These are phyloP conservation scores for Hedychridium roseum DNA, from an alignment of 2,888 invertebrate species.

Conservation along the genomic window DNA sequence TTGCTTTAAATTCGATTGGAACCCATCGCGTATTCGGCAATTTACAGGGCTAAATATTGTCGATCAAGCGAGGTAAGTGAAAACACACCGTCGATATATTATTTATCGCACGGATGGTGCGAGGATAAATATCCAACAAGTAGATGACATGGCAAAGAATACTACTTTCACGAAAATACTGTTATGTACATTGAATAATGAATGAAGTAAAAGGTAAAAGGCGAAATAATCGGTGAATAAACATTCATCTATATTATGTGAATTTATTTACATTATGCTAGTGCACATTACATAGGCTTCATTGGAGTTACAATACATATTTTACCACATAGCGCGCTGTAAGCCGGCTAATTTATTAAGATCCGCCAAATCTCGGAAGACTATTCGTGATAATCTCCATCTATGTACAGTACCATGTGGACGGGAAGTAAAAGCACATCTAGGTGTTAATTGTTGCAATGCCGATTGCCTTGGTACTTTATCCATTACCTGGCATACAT, in stretches of 20 bases:
- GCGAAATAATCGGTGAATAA: neutral
- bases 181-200: too few relatives aligned
- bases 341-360: conserved; percentile 92
- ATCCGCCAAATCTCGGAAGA: conserved; percentile 91
- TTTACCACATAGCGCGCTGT: conserved; percentile 92
- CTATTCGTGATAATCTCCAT: conserved; percentile 89
- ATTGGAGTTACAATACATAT: too few relatives aligned
- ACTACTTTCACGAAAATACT: too few relatives aligned
- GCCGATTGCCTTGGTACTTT: conserved; percentile 81
- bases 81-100: too few relatives aligned
- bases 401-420: conserved; percentile 80
- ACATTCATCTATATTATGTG: neutral
- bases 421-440: conserved; percentile 91
- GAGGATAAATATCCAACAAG: too few relatives aligned
- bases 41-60: too few relatives aligned
- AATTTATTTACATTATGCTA: neutral
- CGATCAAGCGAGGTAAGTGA: too few relatives aligned
- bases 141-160: too few relatives aligned
- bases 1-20: too few relatives aligned
- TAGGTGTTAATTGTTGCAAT: conserved; percentile 71
- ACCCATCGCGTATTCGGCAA: too few relatives aligned
- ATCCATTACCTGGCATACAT: conserved; percentile 79
- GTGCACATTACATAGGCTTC: neutral
- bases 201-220: neutral
- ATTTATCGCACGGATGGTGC: too few relatives aligned